Evolutionary conservation across 1,140 invertebrate genomes (phyloP), one percentile per base, ranked within the genome.

Genomic region (Holcopasites calliopsidis): DNA sequence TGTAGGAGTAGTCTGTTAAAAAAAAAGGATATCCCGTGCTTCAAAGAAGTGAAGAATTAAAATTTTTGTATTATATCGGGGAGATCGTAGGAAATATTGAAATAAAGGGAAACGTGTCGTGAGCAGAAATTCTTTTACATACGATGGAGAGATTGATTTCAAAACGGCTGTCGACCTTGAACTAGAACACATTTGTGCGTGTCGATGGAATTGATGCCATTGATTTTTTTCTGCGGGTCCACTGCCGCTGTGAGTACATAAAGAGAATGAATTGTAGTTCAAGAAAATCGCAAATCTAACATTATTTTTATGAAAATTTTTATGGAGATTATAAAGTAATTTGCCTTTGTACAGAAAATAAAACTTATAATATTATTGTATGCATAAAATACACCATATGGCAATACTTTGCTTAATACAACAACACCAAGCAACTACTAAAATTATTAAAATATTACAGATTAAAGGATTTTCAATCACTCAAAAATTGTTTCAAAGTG

Each of bases 171-270:
- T 57, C 47, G 80, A 64, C 80, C 80, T 82, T 82, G 80, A 75
- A 82, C 80, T 82, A 81, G 79, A 82, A 77, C 75, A 68, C 66
- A 54, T 61, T 50, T 23, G 60, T 81, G 54, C 72, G 44, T 79
- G 52, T 75, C 70, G 64, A 83, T 79, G 52, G 71, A 82, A 79
- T 75, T 55, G 80, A 82, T 75, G 57, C 33, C 80, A 82, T 83
- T 83, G 80, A 82, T 84, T 83, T 76, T 85, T 84, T 80, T 68
- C 62, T 68, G 18, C 38, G 44, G 66, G 40, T 7, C 60, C 49
- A 40, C 49, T 16, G 33, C 66, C 31, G 28, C 52, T 77, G 38
- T 66, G 76, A 49, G 44, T 31, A 40, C 62, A 33, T 5, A 26
- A n/a, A 23, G 16, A 44, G 35, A 8, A 28, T 16, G 33, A 71